Evolutionary conservation across 2,888 invertebrate species (phyloP).

Genomic region (Tridacna crocea): DNA sequence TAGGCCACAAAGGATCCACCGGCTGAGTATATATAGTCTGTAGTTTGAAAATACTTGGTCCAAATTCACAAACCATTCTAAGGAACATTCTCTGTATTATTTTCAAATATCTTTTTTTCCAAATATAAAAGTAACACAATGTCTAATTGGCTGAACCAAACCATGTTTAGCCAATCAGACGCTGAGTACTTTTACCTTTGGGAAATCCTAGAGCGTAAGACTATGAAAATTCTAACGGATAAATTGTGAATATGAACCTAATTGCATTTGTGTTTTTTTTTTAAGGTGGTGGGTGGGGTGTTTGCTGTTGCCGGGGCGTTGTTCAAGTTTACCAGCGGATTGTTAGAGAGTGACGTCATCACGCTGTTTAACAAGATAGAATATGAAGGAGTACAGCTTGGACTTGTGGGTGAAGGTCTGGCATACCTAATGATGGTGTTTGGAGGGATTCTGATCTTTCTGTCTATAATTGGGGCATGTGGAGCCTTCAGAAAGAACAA

Average conservation of each 20-base stretch:
- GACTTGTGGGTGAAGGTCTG: slow-evolving; percentile 33
- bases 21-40: too few species aligned
- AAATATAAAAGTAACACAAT: too few species aligned
- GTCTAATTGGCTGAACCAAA: too few species aligned
- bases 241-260: too few species aligned
- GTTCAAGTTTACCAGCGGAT: slow-evolving; percentile 36
- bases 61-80: too few species aligned
- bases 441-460: slow-evolving; percentile 44
- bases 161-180: background rate
- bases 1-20: too few species aligned
- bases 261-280: too few species aligned
- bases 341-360: slow-evolving; percentile 39
- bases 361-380: slow-evolving; percentile 38
- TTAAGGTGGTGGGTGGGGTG: slow-evolving; percentile 40
- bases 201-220: too few species aligned
- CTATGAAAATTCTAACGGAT: too few species aligned
- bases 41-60: too few species aligned
- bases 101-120: too few species aligned
- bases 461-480: slow-evolving; percentile 48
- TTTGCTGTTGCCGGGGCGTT: slow-evolving; percentile 37
- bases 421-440: slow-evolving; percentile 49
- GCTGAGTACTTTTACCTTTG: background rate
- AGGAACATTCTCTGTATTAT: too few species aligned
- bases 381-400: slow-evolving; percentile 39
- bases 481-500: slow-evolving; percentile 51